These are phyloP conservation scores for Brachirus orientalis DNA, from an alignment of 2,113 vertebrate genomes.

Conservation along the genomic window DNA sequence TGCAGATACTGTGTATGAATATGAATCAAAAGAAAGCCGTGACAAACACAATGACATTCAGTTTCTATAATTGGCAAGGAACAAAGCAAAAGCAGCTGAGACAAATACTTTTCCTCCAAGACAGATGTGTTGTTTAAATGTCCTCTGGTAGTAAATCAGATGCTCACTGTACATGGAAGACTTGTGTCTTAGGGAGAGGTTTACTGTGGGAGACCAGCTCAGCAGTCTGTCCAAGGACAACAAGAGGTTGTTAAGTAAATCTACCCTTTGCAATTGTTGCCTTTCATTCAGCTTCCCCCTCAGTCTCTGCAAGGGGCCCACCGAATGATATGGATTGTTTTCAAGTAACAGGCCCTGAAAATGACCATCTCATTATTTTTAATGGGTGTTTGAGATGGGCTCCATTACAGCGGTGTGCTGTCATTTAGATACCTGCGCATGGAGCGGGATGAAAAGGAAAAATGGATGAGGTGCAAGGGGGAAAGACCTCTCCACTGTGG, in stretches of 20 bases:
- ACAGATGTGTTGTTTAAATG: background rate
- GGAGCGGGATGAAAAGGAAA: slow-evolving; percentile 45
- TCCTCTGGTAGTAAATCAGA: background rate
- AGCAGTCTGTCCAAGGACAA: slow-evolving; percentile 57
- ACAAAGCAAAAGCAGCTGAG: background rate
- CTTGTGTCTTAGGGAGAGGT: slow-evolving; percentile 18
- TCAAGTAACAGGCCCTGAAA: slow-evolving; percentile 71
- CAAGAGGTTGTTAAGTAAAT: slow-evolving; percentile 68
- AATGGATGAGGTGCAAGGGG: slow-evolving; percentile 37
- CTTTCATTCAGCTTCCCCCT: slow-evolving; percentile 43
- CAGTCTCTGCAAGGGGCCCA: slow-evolving; percentile 43
- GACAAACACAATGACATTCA: slow-evolving; percentile 12
- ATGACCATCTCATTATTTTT: slow-evolving; percentile 79
- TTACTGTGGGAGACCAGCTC: slow-evolving; percentile 45
- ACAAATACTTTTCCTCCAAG: background rate
- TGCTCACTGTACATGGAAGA: slow-evolving; percentile 9
- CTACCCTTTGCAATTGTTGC: slow-evolving; percentile 55
- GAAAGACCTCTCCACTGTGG: slow-evolving; percentile 21
- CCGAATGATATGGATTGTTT: slow-evolving; percentile 73
- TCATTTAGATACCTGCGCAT: slow-evolving; percentile 58
- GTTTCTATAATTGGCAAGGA: background rate
- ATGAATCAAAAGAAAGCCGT: slow-evolving; percentile 6
- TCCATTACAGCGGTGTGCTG: slow-evolving; percentile 43
- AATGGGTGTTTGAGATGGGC: slow-evolving; percentile 71
- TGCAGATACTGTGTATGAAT: background rate